phyloP scores from a whole-genome alignment of 2,797 vertebrate species.

The Neoniphon sammara region DNA sequence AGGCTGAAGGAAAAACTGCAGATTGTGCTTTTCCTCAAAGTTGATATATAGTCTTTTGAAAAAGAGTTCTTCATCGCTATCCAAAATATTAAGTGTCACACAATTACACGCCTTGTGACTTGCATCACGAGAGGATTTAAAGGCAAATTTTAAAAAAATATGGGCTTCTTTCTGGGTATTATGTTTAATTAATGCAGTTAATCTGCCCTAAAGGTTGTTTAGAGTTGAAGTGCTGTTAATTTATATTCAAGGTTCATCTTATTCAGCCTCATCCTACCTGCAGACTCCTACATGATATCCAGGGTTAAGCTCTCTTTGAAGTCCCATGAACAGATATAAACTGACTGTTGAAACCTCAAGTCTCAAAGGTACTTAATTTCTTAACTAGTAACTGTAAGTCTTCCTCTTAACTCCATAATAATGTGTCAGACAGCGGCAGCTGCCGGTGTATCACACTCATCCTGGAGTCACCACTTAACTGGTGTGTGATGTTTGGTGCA shows the following conservation, averaged over 20 bases:
- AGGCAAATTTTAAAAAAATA: no score
- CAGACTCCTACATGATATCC: not conserved
- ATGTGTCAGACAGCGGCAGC: not conserved
- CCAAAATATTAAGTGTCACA: no score
- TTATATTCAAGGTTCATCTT: not conserved
- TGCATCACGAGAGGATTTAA: no score
- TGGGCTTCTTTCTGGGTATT: not conserved
- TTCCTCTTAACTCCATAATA: no score
- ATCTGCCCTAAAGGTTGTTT: not conserved
- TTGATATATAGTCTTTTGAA: no score
- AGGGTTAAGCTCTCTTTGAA: not conserved
- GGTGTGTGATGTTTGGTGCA: slow-evolving; percentile 8
- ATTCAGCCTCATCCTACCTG: not conserved
- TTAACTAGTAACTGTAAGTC: not conserved
- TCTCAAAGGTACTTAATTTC: slow-evolving; percentile 5
- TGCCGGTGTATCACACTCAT: not conserved
- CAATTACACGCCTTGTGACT: no score
- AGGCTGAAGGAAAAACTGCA: no score
- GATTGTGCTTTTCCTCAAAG: no score
- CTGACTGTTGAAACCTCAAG: not conserved
- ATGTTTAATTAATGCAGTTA: not conserved
- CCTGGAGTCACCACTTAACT: not conserved
- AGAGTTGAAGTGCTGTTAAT: not conserved
- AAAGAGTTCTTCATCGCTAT: no score
- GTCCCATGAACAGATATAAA: not conserved